Percentiles rank a stretch among this genome's conserved stretches.
These are phyloP conservation scores for Diplodus puntazzo DNA, from an alignment of 2,797 vertebrate species.

Conservation along the genomic window DNA sequence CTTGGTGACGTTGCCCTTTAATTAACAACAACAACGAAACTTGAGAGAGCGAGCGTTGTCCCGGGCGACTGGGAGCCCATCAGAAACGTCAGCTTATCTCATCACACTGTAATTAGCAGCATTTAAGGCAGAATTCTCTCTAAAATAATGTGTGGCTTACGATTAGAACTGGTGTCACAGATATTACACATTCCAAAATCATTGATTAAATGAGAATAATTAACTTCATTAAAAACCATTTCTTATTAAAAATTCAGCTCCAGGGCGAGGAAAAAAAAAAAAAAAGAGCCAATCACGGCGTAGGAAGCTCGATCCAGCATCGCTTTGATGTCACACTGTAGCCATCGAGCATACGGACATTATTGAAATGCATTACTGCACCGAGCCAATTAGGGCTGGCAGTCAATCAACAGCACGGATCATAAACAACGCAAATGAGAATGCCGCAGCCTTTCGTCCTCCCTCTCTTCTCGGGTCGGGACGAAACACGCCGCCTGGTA, in stretches of 20 bases:
- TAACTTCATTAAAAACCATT: conserved; percentile 44
- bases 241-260: conserved; percentile 27
- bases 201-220: conserved; percentile 59
- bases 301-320: not conserved
- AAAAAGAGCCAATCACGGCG: conserved; percentile 1
- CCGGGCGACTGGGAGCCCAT: not conserved
- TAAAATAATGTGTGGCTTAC: conserved; percentile 30
- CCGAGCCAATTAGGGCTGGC: conserved; percentile 7
- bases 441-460: not conserved
- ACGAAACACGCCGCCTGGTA: not conserved
- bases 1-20: too few relatives aligned
- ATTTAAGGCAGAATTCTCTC: conserved; percentile 28
- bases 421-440: conserved; percentile 7
- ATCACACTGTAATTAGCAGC: conserved; percentile 35
- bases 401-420: not conserved
- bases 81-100: conserved; percentile 23
- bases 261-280: not conserved
- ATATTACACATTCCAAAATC: conserved; percentile 26
- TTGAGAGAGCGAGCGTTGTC: not conserved
- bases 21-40: not conserved
- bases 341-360: not conserved
- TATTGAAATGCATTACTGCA: conserved; percentile 16
- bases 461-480: not conserved
- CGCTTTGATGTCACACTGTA: conserved; percentile 3
- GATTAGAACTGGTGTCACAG: conserved; percentile 33